phyloP scores from a whole-genome alignment of 2,113 vertebrate species.

The Engraulis encrasicolus region DNA sequence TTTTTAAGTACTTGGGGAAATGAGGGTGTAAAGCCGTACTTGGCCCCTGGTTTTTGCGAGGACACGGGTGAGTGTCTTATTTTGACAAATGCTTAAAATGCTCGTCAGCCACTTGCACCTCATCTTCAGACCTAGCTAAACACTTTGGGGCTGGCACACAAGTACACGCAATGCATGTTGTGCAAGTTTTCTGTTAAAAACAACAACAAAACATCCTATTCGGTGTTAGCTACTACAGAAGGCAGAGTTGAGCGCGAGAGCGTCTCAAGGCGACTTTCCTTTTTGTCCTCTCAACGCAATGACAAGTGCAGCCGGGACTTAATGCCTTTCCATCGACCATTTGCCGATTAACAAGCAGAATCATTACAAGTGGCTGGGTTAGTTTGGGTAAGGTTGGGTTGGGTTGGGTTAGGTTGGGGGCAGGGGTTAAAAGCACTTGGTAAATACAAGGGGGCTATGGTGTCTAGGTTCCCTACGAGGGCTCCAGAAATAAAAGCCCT shows the following conservation, averaged over 20 bases:
- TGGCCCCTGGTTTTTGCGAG: neutral
- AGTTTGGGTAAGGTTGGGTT: no score
- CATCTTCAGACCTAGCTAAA: neutral
- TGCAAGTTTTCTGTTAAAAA: neutral
- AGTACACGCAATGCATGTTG: conserved; percentile 2
- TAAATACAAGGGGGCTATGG: conserved; percentile 32
- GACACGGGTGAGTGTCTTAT: neutral
- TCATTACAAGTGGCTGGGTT: neutral
- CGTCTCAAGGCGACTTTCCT: conserved; percentile 8
- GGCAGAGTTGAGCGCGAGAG: neutral
- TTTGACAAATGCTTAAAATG: neutral
- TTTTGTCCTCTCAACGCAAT: conserved; percentile 21
- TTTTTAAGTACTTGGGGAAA: neutral
- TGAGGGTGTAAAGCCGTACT: neutral
- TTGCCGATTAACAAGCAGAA: conserved; percentile 25
- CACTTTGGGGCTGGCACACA: neutral
- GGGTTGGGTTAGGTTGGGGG: no score
- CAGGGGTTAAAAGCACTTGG: conserved; percentile 57
- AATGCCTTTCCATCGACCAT: conserved; percentile 34
- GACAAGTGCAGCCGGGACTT: conserved; percentile 48
- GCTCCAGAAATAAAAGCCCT: conserved; percentile 39
- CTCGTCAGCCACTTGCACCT: neutral
- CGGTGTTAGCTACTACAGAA: neutral
- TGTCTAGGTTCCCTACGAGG: conserved; percentile 30
- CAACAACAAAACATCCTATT: neutral